Evolutionary conservation across 2,888 invertebrate genomes (phyloP).

Genomic region (Drosophila pseudotakahashii): DNA sequence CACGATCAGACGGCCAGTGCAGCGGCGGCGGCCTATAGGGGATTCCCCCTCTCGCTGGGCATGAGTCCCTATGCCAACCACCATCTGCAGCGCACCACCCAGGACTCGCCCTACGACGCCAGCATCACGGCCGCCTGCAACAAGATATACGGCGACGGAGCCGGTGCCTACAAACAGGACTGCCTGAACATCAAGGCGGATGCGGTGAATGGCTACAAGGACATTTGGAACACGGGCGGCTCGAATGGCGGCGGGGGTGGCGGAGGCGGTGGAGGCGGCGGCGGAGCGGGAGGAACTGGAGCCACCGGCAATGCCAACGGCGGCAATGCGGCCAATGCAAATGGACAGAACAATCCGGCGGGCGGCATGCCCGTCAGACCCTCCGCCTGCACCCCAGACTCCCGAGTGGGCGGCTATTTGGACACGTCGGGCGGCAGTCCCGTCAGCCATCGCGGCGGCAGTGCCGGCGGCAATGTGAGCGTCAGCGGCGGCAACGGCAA

Average conservation of each 20-base stretch:
- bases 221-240: constrained; percentile 87
- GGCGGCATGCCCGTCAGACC: constrained; percentile 89
- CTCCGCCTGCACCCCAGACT: constrained; percentile 95
- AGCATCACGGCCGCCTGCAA: constrained; percentile 93
- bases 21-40: constrained; percentile 90
- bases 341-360: constrained; percentile 86
- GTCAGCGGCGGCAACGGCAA: constrained; percentile 85
- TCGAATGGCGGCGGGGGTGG: constrained; percentile 86
- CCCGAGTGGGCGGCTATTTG: constrained; percentile 90
- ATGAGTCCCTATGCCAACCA: constrained; percentile 95
- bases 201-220: constrained; percentile 85
- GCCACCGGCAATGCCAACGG: constrained; percentile 84
- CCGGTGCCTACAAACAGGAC: constrained; percentile 88
- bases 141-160: constrained; percentile 86
- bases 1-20: constrained; percentile 89
- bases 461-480: constrained; percentile 85
- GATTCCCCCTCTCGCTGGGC: constrained; percentile 93
- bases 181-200: constrained; percentile 88
- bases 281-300: constrained; percentile 84
- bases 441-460: constrained; percentile 89
- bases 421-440: constrained; percentile 91
- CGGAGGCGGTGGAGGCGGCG: constrained; percentile 86
- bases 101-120: constrained; percentile 96
- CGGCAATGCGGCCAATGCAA: constrained; percentile 71
- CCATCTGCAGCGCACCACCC: constrained; percentile 91